Evolutionary conservation across 2,797 vertebrate genomes (phyloP).

Genomic region (Macropus fuliginosus): DNA sequence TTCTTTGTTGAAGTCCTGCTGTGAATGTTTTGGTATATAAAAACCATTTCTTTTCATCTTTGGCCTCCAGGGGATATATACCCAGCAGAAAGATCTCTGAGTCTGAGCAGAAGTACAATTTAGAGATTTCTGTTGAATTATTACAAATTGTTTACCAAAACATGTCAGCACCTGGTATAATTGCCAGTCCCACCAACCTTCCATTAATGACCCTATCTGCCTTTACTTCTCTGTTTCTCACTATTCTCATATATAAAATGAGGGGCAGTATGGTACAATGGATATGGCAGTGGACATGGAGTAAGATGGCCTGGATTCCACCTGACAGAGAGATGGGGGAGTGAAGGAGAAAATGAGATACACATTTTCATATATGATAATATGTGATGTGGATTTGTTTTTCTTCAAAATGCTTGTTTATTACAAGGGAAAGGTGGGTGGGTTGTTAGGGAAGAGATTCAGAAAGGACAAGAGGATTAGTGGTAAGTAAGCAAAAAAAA

Average conservation of each 20-base stretch:
- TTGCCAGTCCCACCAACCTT: background rate
- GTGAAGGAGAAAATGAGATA: background rate
- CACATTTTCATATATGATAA: background rate
- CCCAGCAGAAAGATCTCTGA: background rate
- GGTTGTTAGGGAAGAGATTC: background rate
- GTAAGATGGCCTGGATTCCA: background rate
- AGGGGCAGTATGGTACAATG: background rate
- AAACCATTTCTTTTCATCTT: background rate
- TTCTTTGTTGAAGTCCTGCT: background rate
- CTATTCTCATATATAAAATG: background rate
- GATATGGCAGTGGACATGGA: background rate
- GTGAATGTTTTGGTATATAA: background rate
- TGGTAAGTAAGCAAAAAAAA: background rate
- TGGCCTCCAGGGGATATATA: background rate
- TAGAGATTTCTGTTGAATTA: background rate
- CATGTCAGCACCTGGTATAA: background rate
- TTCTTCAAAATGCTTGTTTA: background rate
- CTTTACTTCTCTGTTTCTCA: background rate
- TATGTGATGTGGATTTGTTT: background rate
- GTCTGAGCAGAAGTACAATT: background rate
- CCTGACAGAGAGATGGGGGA: background rate
- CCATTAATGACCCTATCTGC: background rate
- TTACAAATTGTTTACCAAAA: background rate
- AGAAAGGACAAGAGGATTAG: background rate
- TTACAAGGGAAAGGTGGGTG: background rate